Evolutionary conservation across 2,797 vertebrate species (phyloP).

Genomic region (Eremophila alpestris): DNA sequence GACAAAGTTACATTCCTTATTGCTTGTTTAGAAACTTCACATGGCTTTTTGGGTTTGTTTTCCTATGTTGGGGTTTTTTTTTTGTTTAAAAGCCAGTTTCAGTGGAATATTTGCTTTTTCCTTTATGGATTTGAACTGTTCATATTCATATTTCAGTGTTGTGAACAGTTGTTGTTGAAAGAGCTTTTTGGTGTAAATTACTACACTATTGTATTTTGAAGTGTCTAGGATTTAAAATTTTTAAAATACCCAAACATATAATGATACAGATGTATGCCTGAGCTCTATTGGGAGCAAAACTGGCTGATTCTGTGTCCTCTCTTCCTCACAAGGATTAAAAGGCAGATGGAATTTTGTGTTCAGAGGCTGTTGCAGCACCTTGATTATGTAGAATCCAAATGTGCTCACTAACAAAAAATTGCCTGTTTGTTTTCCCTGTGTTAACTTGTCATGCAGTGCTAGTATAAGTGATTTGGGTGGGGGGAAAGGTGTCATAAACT

Average conservation of each 20-base stretch:
- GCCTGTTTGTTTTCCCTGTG: not conserved
- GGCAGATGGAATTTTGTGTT: not conserved
- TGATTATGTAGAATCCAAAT: not conserved
- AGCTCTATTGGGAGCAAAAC: not conserved
- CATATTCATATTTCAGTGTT: not conserved
- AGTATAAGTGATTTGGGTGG: not conserved
- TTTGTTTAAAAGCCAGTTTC: not conserved
- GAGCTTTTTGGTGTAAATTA: not conserved
- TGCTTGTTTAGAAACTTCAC: not conserved
- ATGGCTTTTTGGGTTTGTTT: not conserved
- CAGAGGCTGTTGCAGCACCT: not conserved
- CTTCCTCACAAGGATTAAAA: not conserved
- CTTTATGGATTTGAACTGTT: not conserved
- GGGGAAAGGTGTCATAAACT: not conserved
- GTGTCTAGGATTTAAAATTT: not conserved
- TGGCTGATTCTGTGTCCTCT: not conserved
- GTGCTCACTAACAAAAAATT: not conserved
- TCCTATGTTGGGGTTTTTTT: not conserved
- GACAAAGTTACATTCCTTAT: not conserved
- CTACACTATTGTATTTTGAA: not conserved
- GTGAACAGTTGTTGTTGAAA: not conserved
- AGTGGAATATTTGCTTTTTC: not conserved
- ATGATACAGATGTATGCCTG: fast-evolving
- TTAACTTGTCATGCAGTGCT: not conserved
- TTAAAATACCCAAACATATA: not conserved